Evolutionary conservation across 2,888 invertebrate species (phyloP), one percentile per base, ranked within the genome.

Genomic region (Liopterus haemorrhoidalis): DNA sequence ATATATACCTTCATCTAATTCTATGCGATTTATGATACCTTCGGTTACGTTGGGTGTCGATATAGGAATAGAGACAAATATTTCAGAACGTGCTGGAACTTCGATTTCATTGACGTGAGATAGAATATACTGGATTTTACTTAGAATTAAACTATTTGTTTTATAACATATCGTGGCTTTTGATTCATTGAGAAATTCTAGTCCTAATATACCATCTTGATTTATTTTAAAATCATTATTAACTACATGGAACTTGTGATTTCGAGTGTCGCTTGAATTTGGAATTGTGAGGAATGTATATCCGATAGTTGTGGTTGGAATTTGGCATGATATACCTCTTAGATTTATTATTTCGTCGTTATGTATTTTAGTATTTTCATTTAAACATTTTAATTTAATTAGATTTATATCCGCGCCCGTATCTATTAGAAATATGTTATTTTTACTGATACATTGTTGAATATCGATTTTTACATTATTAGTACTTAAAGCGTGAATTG

Each of bases 191-290:
- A 46, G 31, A 5, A 46, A 20, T 22, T 46, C 33, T 12, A 37
- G 41, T 6, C 49, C 49, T 4, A 46, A 31, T 12, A 49, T 47
- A n/a, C 42, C 46, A 15, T 42, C 39, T 15, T 38, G 38, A 11
- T 14, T 19, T 8, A 49, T 30, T 0, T 28, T 42, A 8, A 49
- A 47, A n/a, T 38, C 32, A n/a, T 49, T 42, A 25, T 18, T 33
- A 6, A 47, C 49, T 5, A 49, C 32, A 5, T 49, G 49, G 11
- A 49, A 45, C 5, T 25, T 46, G 6, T 18, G 28, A 2, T 6
- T 20, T 21, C 37, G 22, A 8, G 24, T 5, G 11, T 40, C 14
- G 3, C 20, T 5, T 8, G 37, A 4, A 1, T 42, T 46, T 40
- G 36, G 21, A 8, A 42, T 19, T n/a, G 35, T 18, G 1, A 49